A percentile compares a stretch with the other conserved stretches of the same genome.
Evolutionary conservation across 2,113 vertebrate genomes (phyloP).

Genomic region (Gambusia holbrooki): DNA sequence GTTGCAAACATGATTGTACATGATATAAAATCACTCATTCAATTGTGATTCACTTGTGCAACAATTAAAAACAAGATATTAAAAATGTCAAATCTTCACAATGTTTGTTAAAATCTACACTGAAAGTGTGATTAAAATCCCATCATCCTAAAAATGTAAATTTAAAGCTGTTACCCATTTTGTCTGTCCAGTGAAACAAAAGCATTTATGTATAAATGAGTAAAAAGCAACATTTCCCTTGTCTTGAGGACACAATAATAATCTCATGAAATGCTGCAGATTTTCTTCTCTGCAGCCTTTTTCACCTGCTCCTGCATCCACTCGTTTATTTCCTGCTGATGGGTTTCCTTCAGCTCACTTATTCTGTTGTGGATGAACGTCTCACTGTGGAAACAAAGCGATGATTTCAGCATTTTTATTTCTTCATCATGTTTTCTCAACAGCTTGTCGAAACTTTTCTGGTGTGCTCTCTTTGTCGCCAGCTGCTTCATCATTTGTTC

Average conservation of each 20-base stretch:
- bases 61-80: no score
- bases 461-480: accelerated
- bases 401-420: not conserved
- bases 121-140: no score
- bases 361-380: not conserved
- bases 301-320: constrained; percentile 32
- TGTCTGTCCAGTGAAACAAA: no score
- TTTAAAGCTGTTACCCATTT: no score
- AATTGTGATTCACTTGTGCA: no score
- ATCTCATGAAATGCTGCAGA: constrained; percentile 24
- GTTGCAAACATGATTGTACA: no score
- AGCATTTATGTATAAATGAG: no score
- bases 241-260: not conserved
- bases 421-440: constrained; percentile 9
- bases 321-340: constrained; percentile 5
- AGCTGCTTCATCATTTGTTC: not conserved
- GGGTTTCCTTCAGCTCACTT: accelerated
- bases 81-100: no score
- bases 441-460: not conserved
- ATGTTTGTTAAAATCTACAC: no score
- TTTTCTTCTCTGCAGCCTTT: not conserved
- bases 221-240: no score
- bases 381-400: accelerated
- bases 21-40: no score
- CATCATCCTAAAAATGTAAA: no score